phyloP scores from a whole-genome alignment of 2,888 invertebrate genomes.

The Eledona agricola region DNA sequence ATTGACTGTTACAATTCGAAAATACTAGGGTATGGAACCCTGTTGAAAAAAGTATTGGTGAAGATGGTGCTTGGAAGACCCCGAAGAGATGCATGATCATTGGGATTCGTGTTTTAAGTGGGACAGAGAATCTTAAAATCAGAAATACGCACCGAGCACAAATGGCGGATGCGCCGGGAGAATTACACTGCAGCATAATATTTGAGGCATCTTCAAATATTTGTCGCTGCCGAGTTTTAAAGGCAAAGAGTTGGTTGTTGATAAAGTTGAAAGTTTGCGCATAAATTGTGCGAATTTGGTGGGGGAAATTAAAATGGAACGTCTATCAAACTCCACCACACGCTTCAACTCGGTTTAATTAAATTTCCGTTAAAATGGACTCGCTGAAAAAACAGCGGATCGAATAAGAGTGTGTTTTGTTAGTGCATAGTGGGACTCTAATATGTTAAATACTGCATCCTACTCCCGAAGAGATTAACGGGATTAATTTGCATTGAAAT shows the following conservation, averaged over 20 bases:
- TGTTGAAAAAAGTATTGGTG: too few species aligned
- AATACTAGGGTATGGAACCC: too few species aligned
- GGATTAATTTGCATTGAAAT: slow-evolving; percentile 24
- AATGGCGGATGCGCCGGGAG: too few species aligned
- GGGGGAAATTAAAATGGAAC: slow-evolving; percentile 21
- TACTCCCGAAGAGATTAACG: slow-evolving; percentile 10
- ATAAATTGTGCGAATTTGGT: slow-evolving; percentile 21
- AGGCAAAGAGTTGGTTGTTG: slow-evolving; percentile 12
- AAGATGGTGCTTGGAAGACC: too few species aligned
- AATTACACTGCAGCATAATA: too few species aligned
- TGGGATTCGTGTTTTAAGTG: too few species aligned
- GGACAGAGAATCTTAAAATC: too few species aligned
- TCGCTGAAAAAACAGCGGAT: slow-evolving; percentile 1
- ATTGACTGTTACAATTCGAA: too few species aligned
- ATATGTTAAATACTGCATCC: slow-evolving; percentile 24
- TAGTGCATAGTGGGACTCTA: slow-evolving; percentile 17
- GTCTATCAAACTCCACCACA: slow-evolving; percentile 17
- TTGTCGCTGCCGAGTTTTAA: slow-evolving; percentile 11
- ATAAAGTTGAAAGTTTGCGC: slow-evolving; percentile 20
- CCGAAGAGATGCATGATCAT: too few species aligned
- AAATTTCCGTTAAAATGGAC: slow-evolving; percentile 20
- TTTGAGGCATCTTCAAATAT: slow-evolving; percentile 3
- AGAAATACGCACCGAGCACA: too few species aligned
- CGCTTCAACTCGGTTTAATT: slow-evolving; percentile 10
- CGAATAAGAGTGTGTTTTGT: slow-evolving; percentile 1